Evolutionary conservation across 2,113 vertebrate species (phyloP), one percentile per base, ranked within the genome.

Genomic region (Corvus moneduloides): DNA sequence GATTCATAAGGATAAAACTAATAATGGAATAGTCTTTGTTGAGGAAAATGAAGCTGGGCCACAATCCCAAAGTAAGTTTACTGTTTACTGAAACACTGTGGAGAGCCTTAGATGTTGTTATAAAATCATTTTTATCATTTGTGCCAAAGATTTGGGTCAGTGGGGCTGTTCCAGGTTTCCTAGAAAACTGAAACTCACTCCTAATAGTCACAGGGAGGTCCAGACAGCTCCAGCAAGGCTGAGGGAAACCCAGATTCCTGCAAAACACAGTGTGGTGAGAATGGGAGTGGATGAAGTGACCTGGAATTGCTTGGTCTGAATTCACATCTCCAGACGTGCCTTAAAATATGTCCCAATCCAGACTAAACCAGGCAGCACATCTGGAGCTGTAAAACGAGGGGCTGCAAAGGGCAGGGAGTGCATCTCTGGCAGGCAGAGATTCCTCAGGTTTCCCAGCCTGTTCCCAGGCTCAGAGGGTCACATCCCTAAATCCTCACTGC

Each of bases 1-100:
- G 79, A 85, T 73, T 93, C 78, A 32, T 83, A 94, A 95, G 96
- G 91, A 83, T 85, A 55, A 92, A 94, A 78, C 67, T 68, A 91
- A 91, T 82, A 78, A 79, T 4, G 39, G 73, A 86, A 58, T 63
- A 52, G 54, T 49, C 37, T 84, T 91, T 93, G 77, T 28, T 58
- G 87, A 91, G 87, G 84, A 88, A 90, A 94, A 94, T 22, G 22
- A 55, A 79, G 56, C 54, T 66, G 63, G 59, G 92, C 66, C 0
- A 10, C 79, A 84, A 78, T 52, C 82, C 49, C 77, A n/a, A 93
- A 93, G 90, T 72, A 61, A 94, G 86, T 91, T 90, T 91, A 7
- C 16, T 94, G 84, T 92, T 95, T 94, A 91, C 61, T 66, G 44
- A 86, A 94, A 14, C 43, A 15, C 48, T 37, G 61, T 12, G 43